Evolutionary conservation across 2,797 vertebrate genomes (phyloP).

Genomic region (Gorsachius magnificus): DNA sequence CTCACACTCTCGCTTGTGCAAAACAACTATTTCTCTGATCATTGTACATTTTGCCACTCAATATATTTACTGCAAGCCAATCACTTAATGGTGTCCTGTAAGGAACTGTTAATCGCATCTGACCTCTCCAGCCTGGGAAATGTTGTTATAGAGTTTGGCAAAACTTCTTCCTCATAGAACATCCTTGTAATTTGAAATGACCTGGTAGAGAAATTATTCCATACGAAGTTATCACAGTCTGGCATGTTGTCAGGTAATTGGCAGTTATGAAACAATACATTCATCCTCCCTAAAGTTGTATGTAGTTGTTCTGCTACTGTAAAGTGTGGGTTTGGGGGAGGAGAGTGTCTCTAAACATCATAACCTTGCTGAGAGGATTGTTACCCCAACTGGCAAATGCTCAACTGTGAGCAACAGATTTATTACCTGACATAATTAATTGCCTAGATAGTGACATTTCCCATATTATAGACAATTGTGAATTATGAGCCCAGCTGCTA

Average conservation of each 20-base stretch:
- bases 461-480: conserved; percentile 91
- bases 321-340: not conserved
- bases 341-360: not conserved
- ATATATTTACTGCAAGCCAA: not conserved
- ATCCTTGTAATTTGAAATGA: not conserved
- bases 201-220: not conserved
- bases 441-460: conserved; percentile 89
- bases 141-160: not conserved
- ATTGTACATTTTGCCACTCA: not conserved
- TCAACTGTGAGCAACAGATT: conserved; percentile 77
- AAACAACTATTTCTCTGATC: not conserved
- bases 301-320: not conserved
- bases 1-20: not conserved
- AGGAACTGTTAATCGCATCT: not conserved
- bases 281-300: not conserved
- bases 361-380: conserved; percentile 31
- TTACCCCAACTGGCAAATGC: conserved; percentile 72
- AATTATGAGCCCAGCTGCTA: conserved; percentile 89
- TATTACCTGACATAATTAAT: conserved; percentile 90
- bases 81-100: not conserved
- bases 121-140: not conserved
- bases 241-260: not conserved
- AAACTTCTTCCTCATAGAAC: not conserved
- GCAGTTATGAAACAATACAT: not conserved
- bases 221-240: not conserved